phyloP scores from a whole-genome alignment of 2,888 invertebrate genomes.

The Nephrotoma guestfalica region DNA sequence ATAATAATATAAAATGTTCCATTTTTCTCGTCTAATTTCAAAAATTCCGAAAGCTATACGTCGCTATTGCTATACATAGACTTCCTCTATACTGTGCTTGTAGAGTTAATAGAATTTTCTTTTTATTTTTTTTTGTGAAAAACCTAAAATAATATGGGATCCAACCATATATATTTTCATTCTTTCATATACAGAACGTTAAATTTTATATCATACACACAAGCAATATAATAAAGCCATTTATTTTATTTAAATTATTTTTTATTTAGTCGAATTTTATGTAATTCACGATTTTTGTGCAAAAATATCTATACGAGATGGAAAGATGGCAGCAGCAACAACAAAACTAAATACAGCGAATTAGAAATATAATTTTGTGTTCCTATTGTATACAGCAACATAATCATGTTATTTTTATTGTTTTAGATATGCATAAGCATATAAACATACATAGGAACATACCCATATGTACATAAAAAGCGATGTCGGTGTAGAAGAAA shows the following conservation, averaged over 20 bases:
- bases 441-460: neutral
- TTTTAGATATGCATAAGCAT: neutral
- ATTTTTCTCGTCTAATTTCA: neutral
- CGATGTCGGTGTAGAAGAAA: neutral
- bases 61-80: neutral
- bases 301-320: neutral
- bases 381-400: neutral
- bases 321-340: neutral
- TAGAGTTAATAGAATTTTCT: neutral
- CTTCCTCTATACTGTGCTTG: neutral
- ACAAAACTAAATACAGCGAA: neutral
- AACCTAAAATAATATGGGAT: neutral
- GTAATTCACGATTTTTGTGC: neutral
- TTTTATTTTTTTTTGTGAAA: neutral
- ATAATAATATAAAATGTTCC: neutral
- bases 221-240: neutral
- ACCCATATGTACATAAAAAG: neutral
- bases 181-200: neutral
- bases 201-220: neutral
- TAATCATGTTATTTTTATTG: neutral
- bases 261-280: neutral
- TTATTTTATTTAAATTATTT: neutral
- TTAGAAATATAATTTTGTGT: neutral
- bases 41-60: neutral
- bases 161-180: neutral